phyloP scores from a whole-genome alignment of 92 coral and sea anemone genomes.

The Umimayanthus kanabou region DNA sequence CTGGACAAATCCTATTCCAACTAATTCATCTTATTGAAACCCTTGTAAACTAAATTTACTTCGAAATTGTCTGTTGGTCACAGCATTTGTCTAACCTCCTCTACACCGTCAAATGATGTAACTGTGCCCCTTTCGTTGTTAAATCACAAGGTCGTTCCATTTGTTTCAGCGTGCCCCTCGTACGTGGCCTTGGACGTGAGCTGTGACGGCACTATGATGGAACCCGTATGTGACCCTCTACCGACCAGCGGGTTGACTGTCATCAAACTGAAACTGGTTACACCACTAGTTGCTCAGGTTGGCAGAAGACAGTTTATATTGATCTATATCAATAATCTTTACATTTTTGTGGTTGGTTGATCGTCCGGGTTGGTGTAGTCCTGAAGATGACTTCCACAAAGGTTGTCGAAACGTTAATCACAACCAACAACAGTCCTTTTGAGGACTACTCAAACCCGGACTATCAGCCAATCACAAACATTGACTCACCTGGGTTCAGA shows the following conservation, averaged over 20 bases:
- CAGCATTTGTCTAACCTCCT: background rate
- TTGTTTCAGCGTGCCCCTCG: slow-evolving; percentile 71
- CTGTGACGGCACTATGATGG: slow-evolving; percentile 76
- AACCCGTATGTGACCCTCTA: slow-evolving; percentile 88
- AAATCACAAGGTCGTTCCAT: background rate
- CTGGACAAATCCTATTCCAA: no score
- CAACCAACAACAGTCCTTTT: no score
- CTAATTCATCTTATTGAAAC: no score
- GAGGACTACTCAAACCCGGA: no score
- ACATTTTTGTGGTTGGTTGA: no score
- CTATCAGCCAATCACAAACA: no score
- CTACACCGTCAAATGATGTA: background rate
- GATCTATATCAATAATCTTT: background rate
- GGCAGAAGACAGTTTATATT: background rate
- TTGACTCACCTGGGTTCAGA: no score
- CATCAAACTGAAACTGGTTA: slow-evolving; percentile 74
- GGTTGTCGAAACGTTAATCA: no score
- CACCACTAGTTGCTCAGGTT: slow-evolving; percentile 92
- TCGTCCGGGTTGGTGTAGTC: no score
- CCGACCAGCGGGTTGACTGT: slow-evolving; percentile 95
- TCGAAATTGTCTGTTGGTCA: no score
- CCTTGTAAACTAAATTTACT: no score
- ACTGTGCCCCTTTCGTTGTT: background rate
- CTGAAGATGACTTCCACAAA: no score
- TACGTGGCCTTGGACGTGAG: slow-evolving; percentile 89